A percentile compares a stretch with the other conserved stretches of the same genome.
Evolutionary conservation across 2,888 invertebrate genomes (phyloP).

Genomic region (Drosophila demipolita): DNA sequence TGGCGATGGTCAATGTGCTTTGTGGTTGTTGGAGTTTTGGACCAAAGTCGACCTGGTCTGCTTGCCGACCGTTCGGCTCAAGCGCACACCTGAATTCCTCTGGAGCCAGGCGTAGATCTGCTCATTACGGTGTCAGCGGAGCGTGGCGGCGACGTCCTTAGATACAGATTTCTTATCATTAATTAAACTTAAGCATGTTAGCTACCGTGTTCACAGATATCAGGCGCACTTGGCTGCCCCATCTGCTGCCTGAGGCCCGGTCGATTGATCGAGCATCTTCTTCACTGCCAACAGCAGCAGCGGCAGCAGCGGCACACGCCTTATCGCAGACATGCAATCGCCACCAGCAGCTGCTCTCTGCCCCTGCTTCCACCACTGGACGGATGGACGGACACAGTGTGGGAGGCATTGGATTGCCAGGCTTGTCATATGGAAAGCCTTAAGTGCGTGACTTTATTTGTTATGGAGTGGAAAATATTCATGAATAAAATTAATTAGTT

Average conservation of each 20-base stretch:
- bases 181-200: conserved; percentile 85
- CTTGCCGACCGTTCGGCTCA: conserved; percentile 19
- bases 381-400: neutral
- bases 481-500: neutral
- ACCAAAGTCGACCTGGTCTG: neutral
- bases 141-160: conserved; percentile 75
- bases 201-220: conserved; percentile 84
- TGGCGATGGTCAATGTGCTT: conserved; percentile 24
- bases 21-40: neutral
- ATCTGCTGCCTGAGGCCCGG: conserved; percentile 23
- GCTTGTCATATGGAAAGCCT: neutral
- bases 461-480: neutral
- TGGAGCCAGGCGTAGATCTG: conserved; percentile 34
- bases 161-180: conserved; percentile 85
- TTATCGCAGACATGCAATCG: conserved; percentile 83
- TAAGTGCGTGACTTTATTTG: conserved; percentile 23
- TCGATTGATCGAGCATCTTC: conserved; percentile 58
- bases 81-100: conserved; percentile 65
- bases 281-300: conserved; percentile 37
- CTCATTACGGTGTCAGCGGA: conserved; percentile 59
- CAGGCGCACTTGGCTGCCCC: conserved; percentile 35
- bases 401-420: neutral
- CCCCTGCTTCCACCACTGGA: neutral
- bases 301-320: conserved; percentile 68
- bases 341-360: conserved; percentile 37